These are phyloP conservation scores for Pelvicachromis taeniatus DNA, from an alignment of 2,113 vertebrate genomes.

Conservation along the genomic window DNA sequence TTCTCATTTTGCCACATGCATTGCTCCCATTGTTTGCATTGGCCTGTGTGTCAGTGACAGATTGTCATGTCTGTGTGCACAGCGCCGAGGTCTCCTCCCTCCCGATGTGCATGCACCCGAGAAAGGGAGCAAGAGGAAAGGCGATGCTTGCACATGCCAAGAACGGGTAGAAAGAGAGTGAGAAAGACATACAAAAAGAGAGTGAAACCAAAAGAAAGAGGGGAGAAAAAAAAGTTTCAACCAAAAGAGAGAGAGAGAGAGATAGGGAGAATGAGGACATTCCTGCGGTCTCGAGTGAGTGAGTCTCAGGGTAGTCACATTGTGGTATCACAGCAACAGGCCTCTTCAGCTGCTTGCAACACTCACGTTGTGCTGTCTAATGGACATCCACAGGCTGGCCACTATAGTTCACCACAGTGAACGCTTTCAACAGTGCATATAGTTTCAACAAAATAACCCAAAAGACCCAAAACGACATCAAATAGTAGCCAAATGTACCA, in stretches of 20 bases:
- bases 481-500: neutral
- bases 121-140: neutral
- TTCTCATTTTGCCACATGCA: slow-evolving; percentile 55
- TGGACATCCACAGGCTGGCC: slow-evolving; percentile 30
- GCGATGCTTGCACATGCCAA: slow-evolving; percentile 47
- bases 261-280: slow-evolving; percentile 45
- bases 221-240: slow-evolving; percentile 23
- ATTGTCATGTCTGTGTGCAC: slow-evolving; percentile 63
- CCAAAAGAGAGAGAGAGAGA: slow-evolving; percentile 3
- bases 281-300: slow-evolving; percentile 38
- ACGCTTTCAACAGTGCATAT: neutral
- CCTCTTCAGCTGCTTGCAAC: slow-evolving; percentile 55
- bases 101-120: neutral
- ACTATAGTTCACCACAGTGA: neutral
- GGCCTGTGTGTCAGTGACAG: slow-evolving; percentile 69
- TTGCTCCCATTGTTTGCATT: slow-evolving; percentile 61
- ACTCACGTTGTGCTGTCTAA: slow-evolving; percentile 25
- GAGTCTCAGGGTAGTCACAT: slow-evolving; percentile 27
- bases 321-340: slow-evolving; percentile 56
- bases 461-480: neutral
- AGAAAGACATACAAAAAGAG: slow-evolving; percentile 34
- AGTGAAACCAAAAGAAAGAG: neutral
- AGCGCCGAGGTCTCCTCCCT: slow-evolving; percentile 14
- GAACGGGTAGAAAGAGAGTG: slow-evolving; percentile 24
- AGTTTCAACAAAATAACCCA: neutral